Percentiles rank a stretch among this genome's conserved stretches.
Evolutionary conservation across 2,888 invertebrate genomes (phyloP).

Genomic region (Julus scanicus): DNA sequence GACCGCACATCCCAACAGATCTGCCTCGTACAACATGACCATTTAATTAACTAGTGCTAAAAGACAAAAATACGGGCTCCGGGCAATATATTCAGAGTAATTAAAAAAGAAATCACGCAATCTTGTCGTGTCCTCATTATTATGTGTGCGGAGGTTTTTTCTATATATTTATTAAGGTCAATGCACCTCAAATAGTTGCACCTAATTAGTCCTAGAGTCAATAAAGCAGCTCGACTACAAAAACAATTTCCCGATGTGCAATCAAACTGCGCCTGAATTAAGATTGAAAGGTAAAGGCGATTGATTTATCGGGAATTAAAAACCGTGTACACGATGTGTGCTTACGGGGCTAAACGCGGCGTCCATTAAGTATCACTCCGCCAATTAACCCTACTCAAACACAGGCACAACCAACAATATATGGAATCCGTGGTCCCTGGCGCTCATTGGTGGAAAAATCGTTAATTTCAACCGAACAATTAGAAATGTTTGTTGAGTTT

Average conservation of each 20-base stretch:
- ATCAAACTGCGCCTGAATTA: not conserved
- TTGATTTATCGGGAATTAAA: slow-evolving; percentile 11
- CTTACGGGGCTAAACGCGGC: no score
- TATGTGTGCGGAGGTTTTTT: not conserved
- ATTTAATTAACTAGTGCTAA: not conserved
- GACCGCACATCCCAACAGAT: not conserved
- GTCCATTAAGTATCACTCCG: not conserved
- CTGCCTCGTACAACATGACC: not conserved
- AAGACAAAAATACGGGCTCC: not conserved
- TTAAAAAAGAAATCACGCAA: slow-evolving; percentile 11
- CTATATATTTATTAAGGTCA: not conserved
- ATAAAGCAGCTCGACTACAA: not conserved
- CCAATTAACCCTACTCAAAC: not conserved
- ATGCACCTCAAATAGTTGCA: slow-evolving; percentile 11
- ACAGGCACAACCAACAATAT: not conserved
- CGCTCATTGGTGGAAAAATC: no score
- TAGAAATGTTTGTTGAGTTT: not conserved
- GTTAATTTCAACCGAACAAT: not conserved
- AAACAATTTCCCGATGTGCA: not conserved
- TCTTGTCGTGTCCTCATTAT: not conserved
- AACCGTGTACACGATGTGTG: not conserved
- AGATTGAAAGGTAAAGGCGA: not conserved
- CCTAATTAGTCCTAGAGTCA: slow-evolving; percentile 11
- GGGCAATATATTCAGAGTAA: not conserved
- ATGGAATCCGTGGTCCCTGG: not conserved